Conservation (phyloP, 2,888 invertebrate species). For the Margaritifera margaritifera region DNA sequence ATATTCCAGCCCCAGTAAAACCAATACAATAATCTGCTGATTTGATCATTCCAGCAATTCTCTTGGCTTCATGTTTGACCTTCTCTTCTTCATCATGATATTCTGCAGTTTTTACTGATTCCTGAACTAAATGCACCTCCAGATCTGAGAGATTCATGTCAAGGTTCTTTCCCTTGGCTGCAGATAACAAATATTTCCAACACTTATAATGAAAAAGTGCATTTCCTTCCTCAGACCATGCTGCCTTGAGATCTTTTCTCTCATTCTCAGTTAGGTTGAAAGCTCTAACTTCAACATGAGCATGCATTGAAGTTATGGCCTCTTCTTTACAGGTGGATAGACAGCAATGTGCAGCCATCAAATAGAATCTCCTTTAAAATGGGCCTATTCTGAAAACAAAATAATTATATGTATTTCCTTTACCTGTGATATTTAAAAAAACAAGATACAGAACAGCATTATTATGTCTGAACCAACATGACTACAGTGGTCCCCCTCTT, state of each 20-base stretch:
- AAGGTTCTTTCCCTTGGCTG: constrained; percentile 8
- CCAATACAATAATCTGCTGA: constrained; percentile 51
- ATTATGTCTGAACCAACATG: too few relatives aligned
- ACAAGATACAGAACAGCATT: too few relatives aligned
- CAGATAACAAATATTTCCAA: constrained; percentile 32
- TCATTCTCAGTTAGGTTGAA: too few relatives aligned
- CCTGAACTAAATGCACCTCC: constrained; percentile 49
- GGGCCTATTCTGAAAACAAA: too few relatives aligned
- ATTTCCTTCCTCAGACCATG: constrained; percentile 43
- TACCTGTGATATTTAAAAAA: too few relatives aligned
- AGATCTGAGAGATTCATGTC: constrained; percentile 18
- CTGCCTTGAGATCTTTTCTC: constrained; percentile 12
- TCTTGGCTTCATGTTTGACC: constrained; percentile 42
- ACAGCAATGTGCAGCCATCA: too few relatives aligned
- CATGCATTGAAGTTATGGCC: too few relatives aligned
- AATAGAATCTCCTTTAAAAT: too few relatives aligned
- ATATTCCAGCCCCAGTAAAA: constrained; percentile 66
- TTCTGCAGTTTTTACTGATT: constrained; percentile 60
- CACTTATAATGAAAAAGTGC: constrained; percentile 49
- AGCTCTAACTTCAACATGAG: too few relatives aligned
- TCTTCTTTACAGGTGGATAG: too few relatives aligned
- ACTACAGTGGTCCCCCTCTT: too few relatives aligned
- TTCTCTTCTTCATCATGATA: constrained; percentile 48
- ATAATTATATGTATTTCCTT: too few relatives aligned
- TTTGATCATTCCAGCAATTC: constrained; percentile 52